A percentile compares a stretch with the other conserved stretches of the same genome.
Evolutionary conservation across 2,888 invertebrate species (phyloP).

Genomic region (Tenthredo livida): DNA sequence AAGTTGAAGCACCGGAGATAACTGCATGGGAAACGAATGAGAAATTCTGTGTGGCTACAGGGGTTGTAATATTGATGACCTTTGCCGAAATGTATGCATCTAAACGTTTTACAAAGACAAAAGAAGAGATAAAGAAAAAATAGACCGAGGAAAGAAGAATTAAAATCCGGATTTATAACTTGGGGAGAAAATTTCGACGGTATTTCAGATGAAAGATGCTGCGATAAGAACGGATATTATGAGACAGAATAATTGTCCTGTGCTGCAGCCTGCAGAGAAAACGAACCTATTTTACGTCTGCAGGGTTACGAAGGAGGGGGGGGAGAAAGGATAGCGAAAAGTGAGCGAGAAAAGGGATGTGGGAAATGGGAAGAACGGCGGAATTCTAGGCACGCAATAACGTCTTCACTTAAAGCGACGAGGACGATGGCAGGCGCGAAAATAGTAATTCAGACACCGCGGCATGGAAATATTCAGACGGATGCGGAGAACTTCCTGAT

Average conservation of each 20-base stretch:
- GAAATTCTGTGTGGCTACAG: background rate
- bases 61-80: slow-evolving; percentile 9
- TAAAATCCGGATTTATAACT: slow-evolving; percentile 45
- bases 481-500: slow-evolving; percentile 45
- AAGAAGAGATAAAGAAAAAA: background rate
- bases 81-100: background rate
- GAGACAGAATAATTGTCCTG: slow-evolving; percentile 25
- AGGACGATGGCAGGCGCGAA: slow-evolving; percentile 44
- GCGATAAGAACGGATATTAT: slow-evolving; percentile 11
- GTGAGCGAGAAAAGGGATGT: slow-evolving; percentile 17
- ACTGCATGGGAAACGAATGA: background rate
- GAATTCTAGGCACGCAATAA: slow-evolving; percentile 53
- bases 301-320: background rate
- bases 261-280: slow-evolving; percentile 20
- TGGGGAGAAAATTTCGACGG: background rate
- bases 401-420: slow-evolving; percentile 46
- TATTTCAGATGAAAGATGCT: slow-evolving; percentile 24
- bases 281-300: background rate
- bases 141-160: slow-evolving; percentile 42
- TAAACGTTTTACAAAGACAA: background rate
- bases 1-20: background rate
- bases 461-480: slow-evolving; percentile 51
- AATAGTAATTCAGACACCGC: slow-evolving; percentile 49
- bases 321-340: background rate
- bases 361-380: slow-evolving; percentile 9